Evolutionary conservation across 2,888 invertebrate species (phyloP), one percentile per base, ranked within the genome.

Genomic region (Clepsis dumicolana): DNA sequence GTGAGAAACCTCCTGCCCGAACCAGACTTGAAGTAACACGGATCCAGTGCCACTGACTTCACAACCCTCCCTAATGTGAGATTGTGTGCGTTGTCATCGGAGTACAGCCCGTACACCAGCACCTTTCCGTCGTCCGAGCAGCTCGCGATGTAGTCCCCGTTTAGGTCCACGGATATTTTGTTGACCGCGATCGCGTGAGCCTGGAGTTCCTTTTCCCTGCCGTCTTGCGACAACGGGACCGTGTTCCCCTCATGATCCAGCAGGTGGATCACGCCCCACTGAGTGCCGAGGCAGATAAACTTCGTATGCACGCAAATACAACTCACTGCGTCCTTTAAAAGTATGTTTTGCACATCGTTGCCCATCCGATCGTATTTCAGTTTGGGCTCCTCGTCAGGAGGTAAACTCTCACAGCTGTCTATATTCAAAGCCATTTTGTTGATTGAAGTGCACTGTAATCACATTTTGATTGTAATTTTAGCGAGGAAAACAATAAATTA

Each of bases 271-370:
- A 96, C 95, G 2, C 99, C 99, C 96, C 97, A 97, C 83, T 97
- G 97, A 14, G 98, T 98, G 27, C 99, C 99, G 72, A 99, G 92
- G 78, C 98, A 98, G 62, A 99, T 95, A 89, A 99, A 98, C 96
- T 98, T 98, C 8, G 98, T 95, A 90, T 99, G 98, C 52, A 98
- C 98, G 72, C 98, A 97, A 80, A 98, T 96, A 85, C 98, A 98
- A 84, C 98, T 98, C 66, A 95, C 94, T 61, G 98, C 98, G 75
- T 97, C 96, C 81, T 96, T 97, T 80, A 96, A 94, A 35, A 99
- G 92, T 78, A 99, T 98, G 79, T 95, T 95, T 81, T 96, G 95
- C 50, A 99, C 92, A 92, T 98, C 98, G 91, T 98, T 98, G 35
- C 95, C 95, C 86, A 99, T 95, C 73, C 99, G 95, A 79, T 97